Conservation (phyloP, 2,888 invertebrate species). For the Onchidella celtica region DNA sequence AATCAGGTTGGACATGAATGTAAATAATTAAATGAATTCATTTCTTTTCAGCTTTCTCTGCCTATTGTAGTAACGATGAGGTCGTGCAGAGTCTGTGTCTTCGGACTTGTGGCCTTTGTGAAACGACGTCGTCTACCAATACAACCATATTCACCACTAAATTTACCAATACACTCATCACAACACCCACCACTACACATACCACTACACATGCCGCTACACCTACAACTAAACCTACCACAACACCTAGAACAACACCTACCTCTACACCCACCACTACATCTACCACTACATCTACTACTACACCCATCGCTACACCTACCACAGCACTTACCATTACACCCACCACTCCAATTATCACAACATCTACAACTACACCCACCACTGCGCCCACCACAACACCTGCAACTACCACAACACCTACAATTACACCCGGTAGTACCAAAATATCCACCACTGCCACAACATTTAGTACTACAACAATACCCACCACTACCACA, state of each 20-base stretch:
- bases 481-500: neutral
- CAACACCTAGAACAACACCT: neutral
- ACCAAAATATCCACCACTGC: neutral
- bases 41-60: too few species aligned
- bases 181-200: neutral
- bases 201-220: neutral
- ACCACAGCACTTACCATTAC: neutral
- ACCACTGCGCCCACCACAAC: neutral
- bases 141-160: neutral
- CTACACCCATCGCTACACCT: neutral
- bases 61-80: too few species aligned
- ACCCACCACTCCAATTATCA: neutral
- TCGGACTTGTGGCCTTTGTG: too few species aligned
- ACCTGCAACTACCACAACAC: neutral
- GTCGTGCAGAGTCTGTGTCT: too few species aligned
- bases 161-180: too few species aligned
- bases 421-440: neutral
- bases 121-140: neutral
- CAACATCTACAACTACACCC: neutral
- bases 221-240: neutral
- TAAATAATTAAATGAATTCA: too few species aligned
- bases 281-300: neutral
- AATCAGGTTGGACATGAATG: too few species aligned
- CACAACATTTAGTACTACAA: neutral
- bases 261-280: neutral